A percentile compares a stretch with the other conserved stretches of the same genome.
Evolutionary conservation across 2,888 invertebrate genomes (phyloP).

Genomic region (Geophilus truncorum): DNA sequence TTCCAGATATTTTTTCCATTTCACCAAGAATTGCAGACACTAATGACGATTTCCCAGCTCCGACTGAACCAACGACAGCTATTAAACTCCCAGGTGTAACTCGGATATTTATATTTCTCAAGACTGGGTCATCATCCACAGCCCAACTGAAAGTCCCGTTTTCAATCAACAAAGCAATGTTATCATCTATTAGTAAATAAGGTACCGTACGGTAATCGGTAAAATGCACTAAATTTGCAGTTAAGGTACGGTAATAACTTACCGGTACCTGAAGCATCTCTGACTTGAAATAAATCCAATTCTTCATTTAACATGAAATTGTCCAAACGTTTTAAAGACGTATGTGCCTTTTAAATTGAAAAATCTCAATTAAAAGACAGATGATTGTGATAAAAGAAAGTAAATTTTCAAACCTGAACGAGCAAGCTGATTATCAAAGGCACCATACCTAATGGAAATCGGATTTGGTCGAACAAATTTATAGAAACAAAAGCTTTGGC

Average conservation of each 20-base stretch:
- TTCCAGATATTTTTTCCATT: constrained; percentile 77
- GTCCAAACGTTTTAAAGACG: constrained; percentile 85
- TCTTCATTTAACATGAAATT: constrained; percentile 90
- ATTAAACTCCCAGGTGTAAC: constrained; percentile 64
- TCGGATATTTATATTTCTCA: constrained; percentile 69
- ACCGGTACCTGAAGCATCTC: not conserved
- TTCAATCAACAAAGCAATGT: constrained; percentile 65
- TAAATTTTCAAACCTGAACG: not conserved
- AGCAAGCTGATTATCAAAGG: constrained; percentile 66
- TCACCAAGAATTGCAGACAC: constrained; percentile 81
- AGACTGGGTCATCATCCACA: constrained; percentile 56
- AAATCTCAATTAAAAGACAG: not conserved
- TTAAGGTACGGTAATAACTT: too few species aligned
- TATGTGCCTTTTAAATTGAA: constrained; percentile 57
- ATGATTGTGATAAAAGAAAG: not conserved
- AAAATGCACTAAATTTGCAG: not conserved
- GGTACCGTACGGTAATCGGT: too few species aligned
- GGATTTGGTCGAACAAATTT: constrained; percentile 78
- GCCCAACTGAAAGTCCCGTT: constrained; percentile 89
- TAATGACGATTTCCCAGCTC: constrained; percentile 83
- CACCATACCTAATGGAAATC: constrained; percentile 76
- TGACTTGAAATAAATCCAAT: constrained; percentile 57
- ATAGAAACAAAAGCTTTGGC: constrained; percentile 80
- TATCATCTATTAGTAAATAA: constrained; percentile 59
- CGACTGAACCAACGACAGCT: constrained; percentile 83